Percentiles rank a stretch among this genome's conserved stretches.
phyloP scores from a whole-genome alignment of 1,140 invertebrate species.

The Lethrus apterus region DNA sequence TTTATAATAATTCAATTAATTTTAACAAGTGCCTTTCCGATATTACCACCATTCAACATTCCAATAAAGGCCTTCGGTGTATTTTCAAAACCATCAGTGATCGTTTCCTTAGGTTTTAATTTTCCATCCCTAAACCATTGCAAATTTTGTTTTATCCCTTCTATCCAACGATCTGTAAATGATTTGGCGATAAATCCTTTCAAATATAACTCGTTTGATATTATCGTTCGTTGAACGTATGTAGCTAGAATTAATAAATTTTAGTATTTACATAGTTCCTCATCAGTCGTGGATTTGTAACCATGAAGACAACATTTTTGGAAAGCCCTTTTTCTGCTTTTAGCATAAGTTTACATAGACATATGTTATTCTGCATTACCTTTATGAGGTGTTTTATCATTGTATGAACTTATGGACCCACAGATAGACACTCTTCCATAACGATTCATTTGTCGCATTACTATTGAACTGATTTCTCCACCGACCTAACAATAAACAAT shows the following conservation, averaged over 20 bases:
- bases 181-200: conserved; percentile 52
- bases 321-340: background rate
- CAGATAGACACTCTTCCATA: conserved; percentile 38
- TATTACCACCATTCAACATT: conserved; percentile 53
- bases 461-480: conserved; percentile 35
- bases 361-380: conserved; percentile 5
- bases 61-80: conserved; percentile 54
- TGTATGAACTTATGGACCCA: conserved; percentile 43
- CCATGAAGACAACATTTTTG: background rate
- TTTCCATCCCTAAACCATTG: conserved; percentile 51
- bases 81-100: conserved; percentile 56
- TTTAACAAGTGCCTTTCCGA: conserved; percentile 54
- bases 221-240: conserved; percentile 46
- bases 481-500: no score
- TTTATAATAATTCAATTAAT: conserved; percentile 14
- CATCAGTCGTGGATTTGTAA: background rate
- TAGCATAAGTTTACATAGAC: background rate
- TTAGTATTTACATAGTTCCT: background rate
- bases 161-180: conserved; percentile 44
- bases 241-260: conserved; percentile 30
- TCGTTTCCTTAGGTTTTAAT: conserved; percentile 52
- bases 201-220: conserved; percentile 50
- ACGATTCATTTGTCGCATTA: conserved; percentile 32
- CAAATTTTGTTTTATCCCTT: conserved; percentile 50
- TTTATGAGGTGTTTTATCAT: conserved; percentile 28